Conservation (phyloP, 2,113 vertebrate genomes). For the Oceanites oceanicus region DNA sequence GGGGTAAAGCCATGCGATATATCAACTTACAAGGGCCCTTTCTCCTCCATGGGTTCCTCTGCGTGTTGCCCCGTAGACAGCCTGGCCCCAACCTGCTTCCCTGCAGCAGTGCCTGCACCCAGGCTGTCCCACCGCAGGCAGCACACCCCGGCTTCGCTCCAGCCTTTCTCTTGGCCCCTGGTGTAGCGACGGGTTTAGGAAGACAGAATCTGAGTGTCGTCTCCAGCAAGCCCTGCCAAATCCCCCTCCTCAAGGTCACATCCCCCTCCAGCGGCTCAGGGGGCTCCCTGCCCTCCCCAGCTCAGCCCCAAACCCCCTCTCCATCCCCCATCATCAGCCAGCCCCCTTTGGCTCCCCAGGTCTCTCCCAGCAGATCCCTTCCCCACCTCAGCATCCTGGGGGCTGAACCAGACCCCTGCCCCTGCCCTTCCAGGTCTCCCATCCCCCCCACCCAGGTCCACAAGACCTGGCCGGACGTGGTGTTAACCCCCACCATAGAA, state of each 20-base stretch:
- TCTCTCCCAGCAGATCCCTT: not conserved
- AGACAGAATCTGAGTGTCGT: not conserved
- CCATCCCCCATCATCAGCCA: not conserved
- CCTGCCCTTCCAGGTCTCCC: not conserved
- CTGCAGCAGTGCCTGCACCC: not conserved
- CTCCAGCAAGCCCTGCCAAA: not conserved
- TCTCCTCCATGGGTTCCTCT: not conserved
- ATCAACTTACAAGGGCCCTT: not conserved
- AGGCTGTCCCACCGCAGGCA: not conserved
- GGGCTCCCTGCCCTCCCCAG: not conserved
- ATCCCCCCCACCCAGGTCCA: rapidly evolving
- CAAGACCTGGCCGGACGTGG: not conserved
- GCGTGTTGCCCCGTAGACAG: rapidly evolving
- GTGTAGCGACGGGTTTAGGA: rapidly evolving
- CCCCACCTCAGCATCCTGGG: not conserved
- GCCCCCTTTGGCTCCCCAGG: no score
- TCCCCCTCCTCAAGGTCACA: not conserved
- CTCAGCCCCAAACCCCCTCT: not conserved
- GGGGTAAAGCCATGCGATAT: not conserved
- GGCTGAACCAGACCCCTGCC: not conserved
- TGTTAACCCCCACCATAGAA: not conserved
- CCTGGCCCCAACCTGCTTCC: not conserved
- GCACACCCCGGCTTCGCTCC: not conserved
- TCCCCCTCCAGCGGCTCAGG: not conserved
- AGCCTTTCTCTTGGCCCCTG: not conserved